Conservation (phyloP, 2,888 invertebrate species). For the Scaptomyza reducta region DNA sequence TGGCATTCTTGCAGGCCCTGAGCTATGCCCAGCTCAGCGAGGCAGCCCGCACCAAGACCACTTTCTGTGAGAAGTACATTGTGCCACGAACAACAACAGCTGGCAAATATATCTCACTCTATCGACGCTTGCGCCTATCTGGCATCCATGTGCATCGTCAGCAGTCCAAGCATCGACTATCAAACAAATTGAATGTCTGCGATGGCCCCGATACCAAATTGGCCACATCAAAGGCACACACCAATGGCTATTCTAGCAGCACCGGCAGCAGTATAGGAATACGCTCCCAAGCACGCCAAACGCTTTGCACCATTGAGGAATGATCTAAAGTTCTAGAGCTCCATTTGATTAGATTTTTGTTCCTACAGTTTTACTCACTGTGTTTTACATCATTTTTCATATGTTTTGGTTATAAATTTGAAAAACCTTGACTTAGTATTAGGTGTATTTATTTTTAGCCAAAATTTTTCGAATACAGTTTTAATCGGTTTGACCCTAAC, state of each 20-base stretch:
- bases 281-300: constrained; percentile 65
- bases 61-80: constrained; percentile 92
- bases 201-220: constrained; percentile 43
- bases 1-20: constrained; percentile 90
- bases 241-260: constrained; percentile 46
- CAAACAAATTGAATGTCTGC: constrained; percentile 29
- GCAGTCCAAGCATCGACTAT: constrained; percentile 49
- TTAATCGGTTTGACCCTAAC: not conserved
- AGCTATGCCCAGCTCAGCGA: constrained; percentile 89
- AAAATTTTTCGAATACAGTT: not conserved
- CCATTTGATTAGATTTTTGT: constrained; percentile 24
- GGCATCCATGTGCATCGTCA: constrained; percentile 85
- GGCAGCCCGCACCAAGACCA: constrained; percentile 87
- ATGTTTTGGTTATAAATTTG: not conserved
- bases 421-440: not conserved
- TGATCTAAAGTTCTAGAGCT: constrained; percentile 17
- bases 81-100: constrained; percentile 92
- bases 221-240: constrained; percentile 32
- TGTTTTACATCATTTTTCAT: constrained; percentile 8
- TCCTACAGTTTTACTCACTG: constrained; percentile 28
- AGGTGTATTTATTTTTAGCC: not conserved
- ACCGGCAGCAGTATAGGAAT: constrained; percentile 57
- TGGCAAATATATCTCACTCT: constrained; percentile 93
- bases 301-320: constrained; percentile 80
- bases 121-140: constrained; percentile 88